A percentile compares a stretch with the other conserved stretches of the same genome.
These are phyloP conservation scores for Heliconius ethilla DNA, from an alignment of 2,888 invertebrate genomes.

Conservation along the genomic window DNA sequence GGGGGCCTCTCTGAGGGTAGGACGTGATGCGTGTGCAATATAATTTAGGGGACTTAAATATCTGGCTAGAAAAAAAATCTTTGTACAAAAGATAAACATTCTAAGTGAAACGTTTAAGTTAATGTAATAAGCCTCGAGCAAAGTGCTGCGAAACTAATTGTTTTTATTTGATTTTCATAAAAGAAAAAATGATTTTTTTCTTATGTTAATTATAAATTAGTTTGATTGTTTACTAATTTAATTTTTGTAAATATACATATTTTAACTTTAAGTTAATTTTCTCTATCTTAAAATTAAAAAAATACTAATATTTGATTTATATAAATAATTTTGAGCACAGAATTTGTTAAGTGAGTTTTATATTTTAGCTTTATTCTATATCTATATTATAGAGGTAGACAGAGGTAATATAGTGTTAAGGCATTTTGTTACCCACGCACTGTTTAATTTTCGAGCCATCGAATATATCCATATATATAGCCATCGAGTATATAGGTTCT, in stretches of 20 bases:
- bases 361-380: no score
- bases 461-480: no score
- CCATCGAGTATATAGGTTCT: no score
- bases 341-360: no score
- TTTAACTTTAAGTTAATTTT: no score
- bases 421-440: neutral
- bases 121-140: slow-evolving; percentile 20
- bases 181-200: neutral
- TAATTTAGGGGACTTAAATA: slow-evolving; percentile 62
- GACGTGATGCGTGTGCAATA: slow-evolving; percentile 75
- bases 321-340: no score
- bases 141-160: slow-evolving; percentile 11
- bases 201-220: neutral
- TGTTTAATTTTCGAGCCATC: neutral
- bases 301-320: no score
- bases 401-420: neutral
- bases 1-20: slow-evolving; percentile 68
- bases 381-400: no score
- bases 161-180: slow-evolving; percentile 37
- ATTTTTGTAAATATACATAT: neutral
- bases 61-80: slow-evolving; percentile 33
- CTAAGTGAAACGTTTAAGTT: slow-evolving; percentile 27
- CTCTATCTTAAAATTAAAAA: no score
- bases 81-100: slow-evolving; percentile 25
- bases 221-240: neutral